Evolutionary conservation across 37 sponge, comb jelly and placozoan species (phyloP).

Genomic region (Crambe crambe): DNA sequence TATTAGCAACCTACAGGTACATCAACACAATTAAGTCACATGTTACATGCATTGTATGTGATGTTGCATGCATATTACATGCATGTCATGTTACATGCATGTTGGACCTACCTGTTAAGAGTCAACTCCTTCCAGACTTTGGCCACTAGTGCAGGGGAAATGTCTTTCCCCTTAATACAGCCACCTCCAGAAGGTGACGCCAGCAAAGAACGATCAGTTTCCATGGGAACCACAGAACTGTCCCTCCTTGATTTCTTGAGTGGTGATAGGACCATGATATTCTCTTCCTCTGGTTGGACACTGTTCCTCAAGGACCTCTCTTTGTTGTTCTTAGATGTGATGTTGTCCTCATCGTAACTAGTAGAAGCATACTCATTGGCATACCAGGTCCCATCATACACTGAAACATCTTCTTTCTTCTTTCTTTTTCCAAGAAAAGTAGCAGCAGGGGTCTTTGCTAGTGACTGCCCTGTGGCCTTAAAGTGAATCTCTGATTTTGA

Average conservation of each 20-base stretch:
- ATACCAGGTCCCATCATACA: not conserved
- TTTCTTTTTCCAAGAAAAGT: not conserved
- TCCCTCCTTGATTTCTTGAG: conserved; percentile 12
- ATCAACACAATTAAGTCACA: not conserved
- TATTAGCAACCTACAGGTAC: conserved; percentile 7
- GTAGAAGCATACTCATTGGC: conserved; percentile 47
- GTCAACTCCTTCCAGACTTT: conserved; percentile 61
- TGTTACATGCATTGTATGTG: not conserved
- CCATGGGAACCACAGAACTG: not conserved
- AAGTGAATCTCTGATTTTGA: no score
- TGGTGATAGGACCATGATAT: not conserved
- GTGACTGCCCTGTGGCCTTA: no score
- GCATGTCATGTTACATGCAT: not conserved
- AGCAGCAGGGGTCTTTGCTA: not conserved
- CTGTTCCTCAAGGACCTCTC: not conserved
- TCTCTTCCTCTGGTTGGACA: not conserved
- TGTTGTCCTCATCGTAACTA: not conserved
- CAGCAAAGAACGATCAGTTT: not conserved
- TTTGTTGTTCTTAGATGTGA: not conserved
- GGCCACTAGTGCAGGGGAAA: conserved; percentile 30
- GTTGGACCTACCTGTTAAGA: conserved; percentile 32
- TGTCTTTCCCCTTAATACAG: not conserved
- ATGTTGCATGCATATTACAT: not conserved
- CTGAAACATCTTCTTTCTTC: not conserved
- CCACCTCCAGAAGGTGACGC: no score